Base-by-base conservation (phyloP, 2,888 invertebrate genomes). In the Limnephilus rhombicus region DNA sequence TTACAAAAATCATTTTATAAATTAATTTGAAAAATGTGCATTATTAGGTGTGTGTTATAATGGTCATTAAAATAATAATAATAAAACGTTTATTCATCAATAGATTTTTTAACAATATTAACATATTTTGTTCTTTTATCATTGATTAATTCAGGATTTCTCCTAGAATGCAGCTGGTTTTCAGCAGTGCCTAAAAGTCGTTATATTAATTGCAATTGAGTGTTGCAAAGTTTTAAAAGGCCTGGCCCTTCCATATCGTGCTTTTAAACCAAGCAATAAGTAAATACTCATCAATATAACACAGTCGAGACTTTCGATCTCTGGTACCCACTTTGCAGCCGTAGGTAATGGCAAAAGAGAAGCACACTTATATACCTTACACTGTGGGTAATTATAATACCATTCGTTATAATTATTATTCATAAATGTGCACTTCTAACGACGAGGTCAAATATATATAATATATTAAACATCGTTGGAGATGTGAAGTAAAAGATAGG, bases 231-330 rank as follows among this genome's bases (percentile, higher is more conserved):
- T 83, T 83, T 83, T 24, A 34, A 34, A 83, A 83, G 83, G 37
- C 37, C 83, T 83, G 83, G 83, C 24, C 83, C 41, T 83, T 83
- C 83, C 34, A 83, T 34, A 18, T 83, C 83, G 83, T 83, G 83
- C 37, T 37, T 83, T 83, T 41, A 34, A 34, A 83, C 41, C 83
- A 9, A 37, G 41, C 41, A n/a, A 18, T 83, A 83, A 83, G 83
- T 83, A 83, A 41, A 41, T 83, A 34, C 83, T 37, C 83, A 34
- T 83, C 83, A 37, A 41, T 41, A 83, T 37, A 41, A 24, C 15
- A 41, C 18, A 18, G 18, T 12, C 24, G 83, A 68, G 68, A 24
- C 68, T 68, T 68, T 68, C 68, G 68, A 68, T n/a, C 68, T 68
- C 9, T 68, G 68, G 68, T 68, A 68, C 24, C 68, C 68, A 68